Evolutionary conservation across 2,888 invertebrate genomes (phyloP), one percentile per base, ranked within the genome.

Genomic region (Lysandra bellargus): DNA sequence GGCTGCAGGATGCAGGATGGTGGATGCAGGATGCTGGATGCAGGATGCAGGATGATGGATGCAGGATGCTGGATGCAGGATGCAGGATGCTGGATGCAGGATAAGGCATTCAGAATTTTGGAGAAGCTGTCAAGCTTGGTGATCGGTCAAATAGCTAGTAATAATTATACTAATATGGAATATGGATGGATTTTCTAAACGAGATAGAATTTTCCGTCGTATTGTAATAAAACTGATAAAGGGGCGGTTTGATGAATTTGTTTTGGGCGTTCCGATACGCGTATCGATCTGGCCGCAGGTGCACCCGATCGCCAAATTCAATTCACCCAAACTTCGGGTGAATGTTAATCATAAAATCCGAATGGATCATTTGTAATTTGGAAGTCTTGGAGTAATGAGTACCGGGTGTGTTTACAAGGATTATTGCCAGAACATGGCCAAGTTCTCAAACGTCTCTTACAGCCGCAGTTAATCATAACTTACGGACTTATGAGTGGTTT

Each of bases 281-380:
- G 76, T 76, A 76, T 76, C 14, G 53, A 76, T 76, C 53, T 14
- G 33, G 69, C 17, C 69, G 69, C 76, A 76, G 76, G 76, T 76
- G 76, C 76, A 76, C 53, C 53, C 53, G 53, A 76, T 76, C 23
- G 57, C 57, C 76, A 30, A 57, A 76, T 76, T 76, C 53, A 76
- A 53, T 76, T 53, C 30, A 53, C 53, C 76, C 76, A 33, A 30
- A 23, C 53, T 57, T 57, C 37, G 69, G 69, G 30, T 57, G 57
- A 76, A 76, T 76, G 17, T 76, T 76, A 76, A 53, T 76, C 57
- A 76, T 76, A 53, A 76, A 53, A 76, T 33, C 76, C 76, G 30
- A 23, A 75, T 30, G 49, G 49, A 49, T 49, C n/a, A 75, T 75
- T 75, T 75, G 30, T 75, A 30, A 64, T 12, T 64, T 64, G 30